Conservation (phyloP, 1,140 invertebrate genomes). For the Choristoneura fumiferana region DNA sequence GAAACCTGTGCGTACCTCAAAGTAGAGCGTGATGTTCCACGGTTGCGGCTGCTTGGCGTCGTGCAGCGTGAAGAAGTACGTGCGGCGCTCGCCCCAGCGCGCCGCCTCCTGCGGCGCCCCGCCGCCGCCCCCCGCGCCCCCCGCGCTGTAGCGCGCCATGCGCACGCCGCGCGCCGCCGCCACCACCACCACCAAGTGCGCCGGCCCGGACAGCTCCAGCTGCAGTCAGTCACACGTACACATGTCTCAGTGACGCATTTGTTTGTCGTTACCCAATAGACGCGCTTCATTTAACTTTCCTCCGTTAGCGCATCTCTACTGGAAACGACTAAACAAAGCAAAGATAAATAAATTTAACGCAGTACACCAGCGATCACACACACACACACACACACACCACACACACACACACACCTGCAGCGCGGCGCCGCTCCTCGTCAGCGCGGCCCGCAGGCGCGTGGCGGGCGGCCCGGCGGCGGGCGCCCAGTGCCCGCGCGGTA, state of each 20-base stretch:
- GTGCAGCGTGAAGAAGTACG: slow-evolving; percentile 56
- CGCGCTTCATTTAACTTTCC: too few relatives aligned
- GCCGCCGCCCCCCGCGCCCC: slow-evolving; percentile 24
- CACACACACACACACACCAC: slow-evolving; percentile 12
- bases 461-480: slow-evolving; percentile 17
- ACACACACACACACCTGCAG: neutral
- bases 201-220: slow-evolving; percentile 22
- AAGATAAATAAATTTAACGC: too few relatives aligned
- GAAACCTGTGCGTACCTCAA: slow-evolving; percentile 19
- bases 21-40: slow-evolving; percentile 27
- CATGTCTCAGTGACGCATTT: too few relatives aligned
- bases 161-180: slow-evolving; percentile 32
- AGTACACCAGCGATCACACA: too few relatives aligned
- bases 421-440: neutral
- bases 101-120: slow-evolving; percentile 28
- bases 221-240: too few relatives aligned
- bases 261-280: too few relatives aligned
- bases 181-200: slow-evolving; percentile 36
- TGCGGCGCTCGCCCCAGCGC: slow-evolving; percentile 35
- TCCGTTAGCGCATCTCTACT: too few relatives aligned
- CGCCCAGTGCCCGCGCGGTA: slow-evolving; percentile 70
- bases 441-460: slow-evolving; percentile 1
- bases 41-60: slow-evolving; percentile 26
- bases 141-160: slow-evolving; percentile 23
- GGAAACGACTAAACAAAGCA: too few relatives aligned